These are phyloP conservation scores for Drosophila quadrilineata DNA, from an alignment of 1,140 invertebrate species.

Conservation along the genomic window DNA sequence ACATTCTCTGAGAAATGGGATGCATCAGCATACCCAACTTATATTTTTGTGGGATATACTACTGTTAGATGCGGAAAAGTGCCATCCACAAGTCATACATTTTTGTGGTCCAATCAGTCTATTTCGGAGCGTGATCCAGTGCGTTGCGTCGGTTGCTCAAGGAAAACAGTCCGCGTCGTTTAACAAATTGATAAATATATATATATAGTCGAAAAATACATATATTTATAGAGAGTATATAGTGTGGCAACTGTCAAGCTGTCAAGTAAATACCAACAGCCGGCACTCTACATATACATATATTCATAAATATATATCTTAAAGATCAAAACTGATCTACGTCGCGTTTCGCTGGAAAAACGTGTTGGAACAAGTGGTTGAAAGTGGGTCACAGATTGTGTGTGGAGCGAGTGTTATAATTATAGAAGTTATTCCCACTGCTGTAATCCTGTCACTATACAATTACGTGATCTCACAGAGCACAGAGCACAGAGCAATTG, in stretches of 20 bases:
- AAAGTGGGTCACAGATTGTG: constrained; percentile 25
- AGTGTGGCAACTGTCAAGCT: constrained; percentile 58
- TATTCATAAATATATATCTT: constrained; percentile 25
- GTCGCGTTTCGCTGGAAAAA: constrained; percentile 40
- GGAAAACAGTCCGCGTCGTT: constrained; percentile 6
- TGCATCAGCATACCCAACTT: too few relatives aligned
- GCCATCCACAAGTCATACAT: constrained; percentile 4
- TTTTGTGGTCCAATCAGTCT: constrained; percentile 53
- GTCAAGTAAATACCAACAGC: constrained; percentile 60
- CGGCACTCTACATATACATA: constrained; percentile 13
- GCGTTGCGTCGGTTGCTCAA: constrained; percentile 48
- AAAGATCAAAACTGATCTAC: constrained; percentile 19
- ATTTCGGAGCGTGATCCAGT: constrained; percentile 80
- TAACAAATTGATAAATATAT: constrained; percentile 15
- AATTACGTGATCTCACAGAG: constrained; percentile 35
- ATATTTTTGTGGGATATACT: too few relatives aligned
- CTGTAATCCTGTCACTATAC: constrained; percentile 41
- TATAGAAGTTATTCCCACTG: constrained; percentile 30
- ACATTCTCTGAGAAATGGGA: too few relatives aligned
- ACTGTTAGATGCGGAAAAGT: too few relatives aligned
- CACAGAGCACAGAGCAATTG: constrained; percentile 34
- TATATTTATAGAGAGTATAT: constrained; percentile 9
- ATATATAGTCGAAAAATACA: constrained; percentile 17
- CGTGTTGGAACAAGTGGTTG: constrained; percentile 52
- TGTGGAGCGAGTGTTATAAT: constrained; percentile 19